These are phyloP conservation scores for Chrysemys picta DNA, from an alignment of 2,113 vertebrate genomes.

Conservation along the genomic window DNA sequence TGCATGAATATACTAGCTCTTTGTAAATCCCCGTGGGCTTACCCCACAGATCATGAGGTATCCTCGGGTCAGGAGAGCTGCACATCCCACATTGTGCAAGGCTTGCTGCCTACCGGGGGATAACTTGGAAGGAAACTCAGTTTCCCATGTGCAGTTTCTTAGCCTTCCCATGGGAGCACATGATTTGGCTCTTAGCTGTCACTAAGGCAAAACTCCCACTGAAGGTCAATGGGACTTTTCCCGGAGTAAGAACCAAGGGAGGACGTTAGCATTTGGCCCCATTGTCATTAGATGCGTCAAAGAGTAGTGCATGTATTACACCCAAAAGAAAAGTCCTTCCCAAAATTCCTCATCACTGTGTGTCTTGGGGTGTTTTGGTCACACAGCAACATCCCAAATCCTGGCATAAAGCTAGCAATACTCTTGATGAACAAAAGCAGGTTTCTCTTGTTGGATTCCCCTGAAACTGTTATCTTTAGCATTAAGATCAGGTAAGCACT, in stretches of 20 bases:
- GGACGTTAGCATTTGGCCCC: background rate
- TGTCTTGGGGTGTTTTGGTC: background rate
- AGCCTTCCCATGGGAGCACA: background rate
- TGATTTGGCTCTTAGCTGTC: background rate
- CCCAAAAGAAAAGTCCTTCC: background rate
- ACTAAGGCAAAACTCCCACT: background rate
- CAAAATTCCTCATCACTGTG: background rate
- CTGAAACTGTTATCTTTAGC: background rate
- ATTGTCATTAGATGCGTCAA: background rate
- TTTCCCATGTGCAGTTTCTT: fast-evolving
- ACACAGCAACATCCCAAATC: background rate
- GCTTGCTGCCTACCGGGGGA: background rate
- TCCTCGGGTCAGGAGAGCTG: background rate
- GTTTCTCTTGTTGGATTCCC: background rate
- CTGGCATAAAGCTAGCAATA: background rate
- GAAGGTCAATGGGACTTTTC: background rate
- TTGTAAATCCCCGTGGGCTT: background rate
- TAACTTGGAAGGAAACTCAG: background rate
- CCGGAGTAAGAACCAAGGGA: background rate
- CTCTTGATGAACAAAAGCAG: background rate
- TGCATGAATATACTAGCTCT: background rate
- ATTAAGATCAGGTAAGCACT: background rate
- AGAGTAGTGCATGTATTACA: background rate
- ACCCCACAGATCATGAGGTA: background rate
- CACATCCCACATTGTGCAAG: fast-evolving